These are phyloP conservation scores for Sphaerophoria taeniata DNA, from an alignment of 2,888 invertebrate species.

Conservation along the genomic window DNA sequence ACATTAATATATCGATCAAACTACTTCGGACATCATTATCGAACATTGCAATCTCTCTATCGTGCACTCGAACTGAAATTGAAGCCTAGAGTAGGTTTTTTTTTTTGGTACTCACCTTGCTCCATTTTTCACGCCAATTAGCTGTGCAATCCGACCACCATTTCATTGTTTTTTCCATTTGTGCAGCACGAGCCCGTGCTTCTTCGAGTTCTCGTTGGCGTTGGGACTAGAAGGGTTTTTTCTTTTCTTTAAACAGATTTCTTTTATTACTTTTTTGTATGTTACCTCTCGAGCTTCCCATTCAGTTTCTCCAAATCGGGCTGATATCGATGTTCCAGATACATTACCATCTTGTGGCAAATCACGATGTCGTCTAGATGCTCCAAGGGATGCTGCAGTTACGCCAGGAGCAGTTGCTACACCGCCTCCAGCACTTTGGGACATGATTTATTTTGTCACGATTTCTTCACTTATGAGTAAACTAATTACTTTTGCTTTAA, in stretches of 20 bases:
- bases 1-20: conserved; percentile 65
- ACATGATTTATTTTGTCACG: conserved; percentile 69
- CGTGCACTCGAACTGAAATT: conserved; percentile 32
- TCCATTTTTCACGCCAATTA: conserved; percentile 98
- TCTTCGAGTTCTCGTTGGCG: conserved; percentile 93
- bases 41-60: conserved; percentile 26
- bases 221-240: conserved; percentile 79
- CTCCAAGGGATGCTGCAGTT: conserved; percentile 76
- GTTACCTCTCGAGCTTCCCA: conserved; percentile 82
- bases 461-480: background rate
- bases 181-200: conserved; percentile 95
- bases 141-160: conserved; percentile 99
- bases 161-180: conserved; percentile 99
- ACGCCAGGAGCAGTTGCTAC: conserved; percentile 70
- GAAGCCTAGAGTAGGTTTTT: background rate
- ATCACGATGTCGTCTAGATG: conserved; percentile 76
- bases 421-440: conserved; percentile 76
- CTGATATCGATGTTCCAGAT: conserved; percentile 76
- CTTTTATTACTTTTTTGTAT: background rate
- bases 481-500: background rate
- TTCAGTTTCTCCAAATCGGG: conserved; percentile 81
- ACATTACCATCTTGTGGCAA: conserved; percentile 74
- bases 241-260: background rate
- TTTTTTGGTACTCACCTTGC: conserved; percentile 85
- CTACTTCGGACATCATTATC: conserved; percentile 59